Evolutionary conservation across 2,888 invertebrate genomes (phyloP), one percentile per base, ranked within the genome.

Genomic region (Amaurobius ferox): DNA sequence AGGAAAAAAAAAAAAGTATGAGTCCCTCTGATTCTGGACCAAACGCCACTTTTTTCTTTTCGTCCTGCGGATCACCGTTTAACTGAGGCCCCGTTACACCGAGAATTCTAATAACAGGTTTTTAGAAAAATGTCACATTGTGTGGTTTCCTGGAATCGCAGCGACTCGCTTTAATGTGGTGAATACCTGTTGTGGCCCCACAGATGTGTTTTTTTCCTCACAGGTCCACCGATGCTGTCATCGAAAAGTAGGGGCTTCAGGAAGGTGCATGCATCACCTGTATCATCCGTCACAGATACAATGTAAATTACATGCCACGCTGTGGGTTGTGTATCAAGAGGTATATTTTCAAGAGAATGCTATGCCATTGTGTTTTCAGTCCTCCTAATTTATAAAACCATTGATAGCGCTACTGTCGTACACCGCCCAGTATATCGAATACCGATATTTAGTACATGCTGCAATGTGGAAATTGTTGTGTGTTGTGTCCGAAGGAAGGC

Each of bases 1-100:
- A 62, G 40, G 35, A 23, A n/a, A 66, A 32, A 67, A n/a, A 66
- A 32, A 67, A 35, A 79, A 48, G 61, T 71, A 44, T 79, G 62
- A 79, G 71, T 79, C 70, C 35, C 32, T 66, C 1, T 66, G 66
- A 55, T 44, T 3, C 16, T 19, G 23, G 11, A 23, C 11, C 55
- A 55, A 55, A 55, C 23, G 55, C 23, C 55, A 55, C 23, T 55
- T 55, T 55, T 55, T 44, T 44, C n/a, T 44, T 16, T 23, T 23
- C 1, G 23, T 19, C 23, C 5, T 1, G 55, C 23, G 35, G 35
- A 23, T 55, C 23, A 55, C 23, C 55, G 55, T 55, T n/a, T 23
- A 76, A 29, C 9, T 0, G 61, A 55, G 29, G 48, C 67, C 35
- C 62, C 30, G 16, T 28, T 40, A 39, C 68, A 68, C 55, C 19